These are phyloP conservation scores for Polyommatus iphigenia DNA, from an alignment of 2,888 invertebrate genomes.

Conservation along the genomic window DNA sequence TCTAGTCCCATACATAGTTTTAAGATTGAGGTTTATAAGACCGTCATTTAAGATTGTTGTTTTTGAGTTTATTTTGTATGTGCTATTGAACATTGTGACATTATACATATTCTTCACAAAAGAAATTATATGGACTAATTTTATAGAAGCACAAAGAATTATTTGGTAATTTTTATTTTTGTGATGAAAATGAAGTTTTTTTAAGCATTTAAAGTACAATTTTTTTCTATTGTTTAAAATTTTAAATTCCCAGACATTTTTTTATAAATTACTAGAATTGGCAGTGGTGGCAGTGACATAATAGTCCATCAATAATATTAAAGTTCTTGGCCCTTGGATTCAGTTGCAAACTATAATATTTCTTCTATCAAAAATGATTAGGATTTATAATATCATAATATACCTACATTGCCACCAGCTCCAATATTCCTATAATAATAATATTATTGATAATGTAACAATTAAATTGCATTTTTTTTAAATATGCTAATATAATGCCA, in stretches of 20 bases:
- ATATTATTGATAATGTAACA: neutral
- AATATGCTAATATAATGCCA: neutral
- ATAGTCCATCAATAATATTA: neutral
- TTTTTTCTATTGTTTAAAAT: neutral
- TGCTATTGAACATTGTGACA: conserved; percentile 84
- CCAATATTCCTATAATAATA: neutral
- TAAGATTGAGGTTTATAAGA: conserved; percentile 83
- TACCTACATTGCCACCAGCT: neutral
- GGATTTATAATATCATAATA: neutral
- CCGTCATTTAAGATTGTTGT: conserved; percentile 70
- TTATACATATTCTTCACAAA: conserved; percentile 89
- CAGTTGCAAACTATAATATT: neutral
- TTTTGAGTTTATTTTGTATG: conserved; percentile 83
- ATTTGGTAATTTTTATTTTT: conserved; percentile 84
- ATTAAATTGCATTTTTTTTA: neutral
- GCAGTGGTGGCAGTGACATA: too few species aligned
- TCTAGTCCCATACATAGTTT: conserved; percentile 92
- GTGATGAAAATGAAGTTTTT: neutral
- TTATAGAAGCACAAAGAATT: conserved; percentile 87
- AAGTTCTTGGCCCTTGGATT: neutral
- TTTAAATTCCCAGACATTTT: too few species aligned
- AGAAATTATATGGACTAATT: conserved; percentile 88
- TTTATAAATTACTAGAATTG: too few species aligned
- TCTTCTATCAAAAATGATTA: neutral
- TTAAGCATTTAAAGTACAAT: neutral